These are phyloP conservation scores for Chelonus formosanus DNA, from an alignment of 2,888 invertebrate genomes.

Conservation along the genomic window DNA sequence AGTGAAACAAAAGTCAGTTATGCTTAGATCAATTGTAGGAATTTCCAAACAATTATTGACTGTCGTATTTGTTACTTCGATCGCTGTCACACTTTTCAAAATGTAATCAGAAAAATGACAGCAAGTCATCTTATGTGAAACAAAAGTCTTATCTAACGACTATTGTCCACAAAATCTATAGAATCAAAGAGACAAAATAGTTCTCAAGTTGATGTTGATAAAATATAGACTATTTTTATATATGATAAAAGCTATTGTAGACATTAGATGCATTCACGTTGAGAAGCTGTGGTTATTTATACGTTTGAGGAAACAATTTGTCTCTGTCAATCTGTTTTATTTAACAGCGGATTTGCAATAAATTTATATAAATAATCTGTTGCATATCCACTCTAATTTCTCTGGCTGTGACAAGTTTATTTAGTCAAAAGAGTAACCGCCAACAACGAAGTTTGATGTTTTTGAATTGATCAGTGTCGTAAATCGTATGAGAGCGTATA, in stretches of 20 bases:
- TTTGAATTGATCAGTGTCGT: slow-evolving; percentile 3
- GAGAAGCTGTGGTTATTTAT: background rate
- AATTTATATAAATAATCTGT: slow-evolving; percentile 13
- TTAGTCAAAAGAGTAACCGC: slow-evolving; percentile 7
- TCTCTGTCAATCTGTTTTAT: slow-evolving; percentile 11
- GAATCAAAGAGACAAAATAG: no score
- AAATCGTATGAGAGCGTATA: slow-evolving; percentile 13
- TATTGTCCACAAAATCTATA: no score
- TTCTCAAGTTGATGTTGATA: no score
- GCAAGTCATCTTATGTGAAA: no score
- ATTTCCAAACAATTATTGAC: background rate
- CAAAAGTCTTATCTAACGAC: no score
- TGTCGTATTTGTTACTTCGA: slow-evolving; percentile 4
- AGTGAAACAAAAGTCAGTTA: background rate
- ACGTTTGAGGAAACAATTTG: background rate
- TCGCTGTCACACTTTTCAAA: background rate
- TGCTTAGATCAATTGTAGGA: background rate
- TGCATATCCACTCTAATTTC: slow-evolving; percentile 11
- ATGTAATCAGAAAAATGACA: no score
- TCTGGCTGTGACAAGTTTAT: slow-evolving; percentile 11
- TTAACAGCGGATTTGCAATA: background rate
- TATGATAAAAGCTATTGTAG: no score
- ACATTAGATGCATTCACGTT: no score
- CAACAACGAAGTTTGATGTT: slow-evolving; percentile 1
- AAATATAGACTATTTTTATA: no score